Evolutionary conservation across 2,797 vertebrate genomes (phyloP), one percentile per base, ranked within the genome.

Genomic region (Silurus lanzhouensis): DNA sequence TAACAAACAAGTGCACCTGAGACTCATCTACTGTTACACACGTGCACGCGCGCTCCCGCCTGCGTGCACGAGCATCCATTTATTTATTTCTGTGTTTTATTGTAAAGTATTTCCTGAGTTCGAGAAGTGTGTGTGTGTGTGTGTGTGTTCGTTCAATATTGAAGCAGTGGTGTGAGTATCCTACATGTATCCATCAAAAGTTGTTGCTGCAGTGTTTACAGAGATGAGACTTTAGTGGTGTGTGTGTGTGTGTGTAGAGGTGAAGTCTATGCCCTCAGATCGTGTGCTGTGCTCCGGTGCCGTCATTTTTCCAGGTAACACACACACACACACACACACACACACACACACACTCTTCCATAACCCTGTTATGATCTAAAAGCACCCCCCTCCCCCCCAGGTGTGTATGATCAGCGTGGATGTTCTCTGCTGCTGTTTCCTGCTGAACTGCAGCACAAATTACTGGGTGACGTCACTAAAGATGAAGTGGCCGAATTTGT

Each of bases 391-490:
- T 6, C 48, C 10, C 44, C 27, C 72, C 15, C 90, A 96, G 95
- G 95, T 90, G 89, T 91, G 8, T 95, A 94, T 60, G 95, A 96
- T 87, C 95, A 93, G 60, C 92, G 94, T 46, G 95, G 95, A 19
- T 94, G 90, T 88, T 93, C 93, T 46, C 70, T 96, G 89, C 75
- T 95, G 4, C 2, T 95, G 75, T 95, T 96, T 84, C 95, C 95
- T 0, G 90, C 68, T 1, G 93, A 93, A 0, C 82, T 83, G 67
- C 95, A 94, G n/a, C 27, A 17, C 57, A 92, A 83, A 61, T 90
- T 96, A 3, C 17, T 85, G 5, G 87, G 91, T 6, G 88, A 92
- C 1, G 85, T 95, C 84, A 91, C 89, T 88, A 91, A 89, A 85
- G 91, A 91, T 77, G 93, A 96, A 85, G 91, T 95, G 88, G 92